Base-by-base conservation (phyloP, 2,797 vertebrate species). In the Discoglossus pictus region DNA sequence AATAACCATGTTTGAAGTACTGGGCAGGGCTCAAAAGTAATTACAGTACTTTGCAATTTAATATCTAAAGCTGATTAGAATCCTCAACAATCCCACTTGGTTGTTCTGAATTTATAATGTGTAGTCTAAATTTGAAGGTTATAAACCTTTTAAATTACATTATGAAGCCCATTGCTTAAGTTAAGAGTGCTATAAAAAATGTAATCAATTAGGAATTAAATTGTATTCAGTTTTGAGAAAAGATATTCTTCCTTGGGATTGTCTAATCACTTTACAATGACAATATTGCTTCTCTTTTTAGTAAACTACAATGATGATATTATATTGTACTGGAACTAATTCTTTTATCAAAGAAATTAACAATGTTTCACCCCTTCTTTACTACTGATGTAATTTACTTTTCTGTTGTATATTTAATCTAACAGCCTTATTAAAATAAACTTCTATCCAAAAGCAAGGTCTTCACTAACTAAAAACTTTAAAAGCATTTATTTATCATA, bases 21-120 rank as follows among this genome's bases (percentile, higher is more conserved):
- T 55, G 50, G 46, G 64, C 48, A 74, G 64, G 70, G 74, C 53
- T 69, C 52, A 10, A 11, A 65, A 61, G 55, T 31, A 54, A 77
- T 65, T 73, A 64, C 42, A 64, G 68, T 44, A 62, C 68, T 59
- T 68, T 70, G 11, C 53, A 52, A 81, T 76, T 73, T 79, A 78
- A 80, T 24, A 43, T 69, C 63, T 55, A 72, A 80, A 79, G 74
- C 72, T 71, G 40, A 74, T 83, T 68, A 60, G 66, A 79, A 66
- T 62, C 72, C 74, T 67, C 60, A 62, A 20, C 65, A 78, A 70
- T 78, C 75, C 68, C 40, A 44, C 78, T 76, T 76, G 52, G 50
- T 78, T 77, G 67, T 31, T 42, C 51, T 76, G 44, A 16, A 31
- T 4, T 0, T 42, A 52, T 65, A 60, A 67, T 69, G 72, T 65